A percentile compares a stretch with the other conserved stretches of the same genome.
Evolutionary conservation across 2,888 invertebrate species (phyloP).

Genomic region (Drosophila multiciliata): DNA sequence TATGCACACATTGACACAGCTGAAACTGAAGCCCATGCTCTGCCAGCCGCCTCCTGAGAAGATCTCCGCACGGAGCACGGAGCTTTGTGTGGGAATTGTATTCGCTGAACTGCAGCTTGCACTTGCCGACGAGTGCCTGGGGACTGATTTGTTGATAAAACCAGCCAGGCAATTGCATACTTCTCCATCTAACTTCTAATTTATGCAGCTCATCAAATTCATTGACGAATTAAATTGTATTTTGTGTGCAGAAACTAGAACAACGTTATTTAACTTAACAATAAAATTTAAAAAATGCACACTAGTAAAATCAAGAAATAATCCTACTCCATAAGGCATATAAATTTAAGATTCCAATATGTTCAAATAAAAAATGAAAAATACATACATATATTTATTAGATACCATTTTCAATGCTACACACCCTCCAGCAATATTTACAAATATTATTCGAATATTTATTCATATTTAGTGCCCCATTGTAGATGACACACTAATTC

Average conservation of each 20-base stretch:
- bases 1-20: slow-evolving; percentile 72
- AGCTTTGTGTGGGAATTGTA: slow-evolving; percentile 64
- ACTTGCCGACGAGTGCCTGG: slow-evolving; percentile 56
- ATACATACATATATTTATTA: background rate
- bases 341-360: background rate
- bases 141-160: slow-evolving; percentile 48
- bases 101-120: slow-evolving; percentile 52
- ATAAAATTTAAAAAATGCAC: background rate
- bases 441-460: background rate
- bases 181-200: slow-evolving; percentile 30
- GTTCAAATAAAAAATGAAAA: background rate
- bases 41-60: slow-evolving; percentile 33
- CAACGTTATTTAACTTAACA: background rate
- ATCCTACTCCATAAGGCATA: background rate
- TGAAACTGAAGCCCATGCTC: slow-evolving; percentile 26
- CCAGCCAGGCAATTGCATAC: slow-evolving; percentile 14
- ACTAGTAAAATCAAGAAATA: background rate
- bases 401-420: background rate
- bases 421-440: background rate
- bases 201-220: slow-evolving; percentile 24
- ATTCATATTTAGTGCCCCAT: background rate
- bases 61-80: slow-evolving; percentile 8
- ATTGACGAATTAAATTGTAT: slow-evolving; percentile 8
- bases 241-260: background rate
- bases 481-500: background rate